A percentile compares a stretch with the other conserved stretches of the same genome.
Evolutionary conservation across 1,140 invertebrate species (phyloP).

Genomic region (Drosophila prosaltans): DNA sequence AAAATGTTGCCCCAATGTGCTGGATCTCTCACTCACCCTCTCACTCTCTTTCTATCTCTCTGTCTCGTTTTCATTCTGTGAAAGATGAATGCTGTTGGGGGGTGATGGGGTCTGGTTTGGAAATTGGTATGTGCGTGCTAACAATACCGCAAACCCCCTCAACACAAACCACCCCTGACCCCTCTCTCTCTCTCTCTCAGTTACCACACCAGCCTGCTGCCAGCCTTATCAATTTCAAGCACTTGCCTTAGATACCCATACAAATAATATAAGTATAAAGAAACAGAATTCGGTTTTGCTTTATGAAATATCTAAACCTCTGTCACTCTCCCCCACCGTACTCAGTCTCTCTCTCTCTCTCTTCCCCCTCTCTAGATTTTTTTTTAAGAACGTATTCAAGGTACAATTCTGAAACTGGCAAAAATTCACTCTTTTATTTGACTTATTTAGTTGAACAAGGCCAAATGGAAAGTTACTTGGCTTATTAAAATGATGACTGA

Average conservation of each 20-base stretch:
- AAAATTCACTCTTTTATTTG: constrained; percentile 54
- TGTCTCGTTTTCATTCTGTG: neutral
- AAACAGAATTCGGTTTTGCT: constrained; percentile 45
- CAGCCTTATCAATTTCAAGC: constrained; percentile 76
- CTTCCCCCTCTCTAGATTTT: neutral
- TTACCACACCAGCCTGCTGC: constrained; percentile 29
- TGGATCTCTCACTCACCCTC: too few species aligned
- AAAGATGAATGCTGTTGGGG: constrained; percentile 3
- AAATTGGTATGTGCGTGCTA: constrained; percentile 39
- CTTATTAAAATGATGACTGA: constrained; percentile 74
- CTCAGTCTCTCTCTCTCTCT: neutral
- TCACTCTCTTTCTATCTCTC: too few species aligned
- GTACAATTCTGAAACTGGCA: neutral
- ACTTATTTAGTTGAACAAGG: constrained; percentile 70
- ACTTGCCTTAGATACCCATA: constrained; percentile 53
- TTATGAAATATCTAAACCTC: constrained; percentile 29
- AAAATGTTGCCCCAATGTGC: neutral
- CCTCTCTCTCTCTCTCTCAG: neutral
- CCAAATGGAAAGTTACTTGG: constrained; percentile 34
- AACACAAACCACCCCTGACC: constrained; percentile 4
- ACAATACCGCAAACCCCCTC: constrained; percentile 45
- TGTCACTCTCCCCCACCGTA: neutral
- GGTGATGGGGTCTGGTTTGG: constrained; percentile 2
- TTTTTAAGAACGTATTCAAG: neutral
- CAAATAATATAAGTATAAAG: constrained; percentile 34